phyloP scores from a whole-genome alignment of 2,888 invertebrate genomes.

The Phragmatobia fuliginosa region DNA sequence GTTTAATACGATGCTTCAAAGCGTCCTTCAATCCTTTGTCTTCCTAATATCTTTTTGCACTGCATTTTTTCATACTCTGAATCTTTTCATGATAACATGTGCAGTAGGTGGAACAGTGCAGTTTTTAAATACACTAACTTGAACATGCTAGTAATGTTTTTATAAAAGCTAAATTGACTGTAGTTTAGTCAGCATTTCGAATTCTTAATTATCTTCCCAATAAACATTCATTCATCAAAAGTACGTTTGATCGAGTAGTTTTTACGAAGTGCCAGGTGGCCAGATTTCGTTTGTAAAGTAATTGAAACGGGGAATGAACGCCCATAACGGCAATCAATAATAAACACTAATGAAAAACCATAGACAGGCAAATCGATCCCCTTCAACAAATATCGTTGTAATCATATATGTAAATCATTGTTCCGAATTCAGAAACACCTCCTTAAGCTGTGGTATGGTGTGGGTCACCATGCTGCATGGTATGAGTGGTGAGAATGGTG shows the following conservation, averaged over 20 bases:
- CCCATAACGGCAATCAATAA: not conserved
- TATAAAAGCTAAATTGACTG: not conserved
- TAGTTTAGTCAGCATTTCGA: not conserved
- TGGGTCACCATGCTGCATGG: too few relatives aligned
- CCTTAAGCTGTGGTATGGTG: too few relatives aligned
- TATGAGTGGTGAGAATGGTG: too few relatives aligned
- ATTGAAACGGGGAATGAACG: not conserved
- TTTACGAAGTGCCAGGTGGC: not conserved
- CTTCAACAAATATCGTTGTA: not conserved
- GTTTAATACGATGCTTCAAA: constrained; percentile 11
- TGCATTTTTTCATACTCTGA: constrained; percentile 4
- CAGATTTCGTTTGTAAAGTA: not conserved
- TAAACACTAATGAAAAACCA: not conserved
- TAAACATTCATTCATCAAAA: too few relatives aligned
- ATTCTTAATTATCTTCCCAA: too few relatives aligned
- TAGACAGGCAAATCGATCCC: not conserved
- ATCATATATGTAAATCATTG: not conserved
- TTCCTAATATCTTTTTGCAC: constrained; percentile 4
- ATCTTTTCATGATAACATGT: constrained; percentile 2
- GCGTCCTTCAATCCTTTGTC: constrained; percentile 14
- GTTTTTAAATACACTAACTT: not conserved
- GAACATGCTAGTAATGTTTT: not conserved
- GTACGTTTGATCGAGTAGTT: not conserved
- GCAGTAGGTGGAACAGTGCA: not conserved
- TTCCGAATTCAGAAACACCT: not conserved